Evolutionary conservation across 2,113 vertebrate genomes (phyloP).

Genomic region (Casuarius casuarius): DNA sequence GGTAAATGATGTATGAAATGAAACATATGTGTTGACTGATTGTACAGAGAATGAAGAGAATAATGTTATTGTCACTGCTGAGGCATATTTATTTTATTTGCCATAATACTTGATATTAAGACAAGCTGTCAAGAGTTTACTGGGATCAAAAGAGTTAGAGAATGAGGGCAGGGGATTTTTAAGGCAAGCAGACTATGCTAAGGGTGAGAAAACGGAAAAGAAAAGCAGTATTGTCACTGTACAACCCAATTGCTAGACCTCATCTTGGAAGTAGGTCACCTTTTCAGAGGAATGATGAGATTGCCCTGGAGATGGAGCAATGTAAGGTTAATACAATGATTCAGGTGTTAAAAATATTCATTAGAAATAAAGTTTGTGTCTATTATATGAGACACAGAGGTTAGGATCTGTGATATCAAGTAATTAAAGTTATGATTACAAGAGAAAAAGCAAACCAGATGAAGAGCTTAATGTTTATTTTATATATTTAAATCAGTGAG

Average conservation of each 20-base stretch:
- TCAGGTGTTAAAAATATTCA: not conserved
- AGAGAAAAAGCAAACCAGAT: not conserved
- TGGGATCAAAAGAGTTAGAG: not conserved
- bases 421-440: not conserved
- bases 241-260: not conserved
- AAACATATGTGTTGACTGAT: conserved; percentile 26
- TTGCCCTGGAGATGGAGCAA: conserved; percentile 21
- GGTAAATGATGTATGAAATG: conserved; percentile 46
- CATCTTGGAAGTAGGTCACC: not conserved
- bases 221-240: not conserved
- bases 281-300: not conserved
- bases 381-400: not conserved
- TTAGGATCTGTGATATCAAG: not conserved
- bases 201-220: not conserved
- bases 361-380: not conserved
- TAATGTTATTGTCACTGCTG: not conserved
- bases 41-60: not conserved
- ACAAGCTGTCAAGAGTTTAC: not conserved
- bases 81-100: conserved; percentile 20
- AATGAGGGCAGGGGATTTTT: not conserved
- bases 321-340: not conserved
- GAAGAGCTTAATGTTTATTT: not conserved
- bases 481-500: not conserved
- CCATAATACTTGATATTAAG: not conserved
- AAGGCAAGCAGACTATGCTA: not conserved